Percentiles rank a stretch among this genome's conserved stretches.
Evolutionary conservation across 2,888 invertebrate species (phyloP).

Genomic region (Drosophila yooni): DNA sequence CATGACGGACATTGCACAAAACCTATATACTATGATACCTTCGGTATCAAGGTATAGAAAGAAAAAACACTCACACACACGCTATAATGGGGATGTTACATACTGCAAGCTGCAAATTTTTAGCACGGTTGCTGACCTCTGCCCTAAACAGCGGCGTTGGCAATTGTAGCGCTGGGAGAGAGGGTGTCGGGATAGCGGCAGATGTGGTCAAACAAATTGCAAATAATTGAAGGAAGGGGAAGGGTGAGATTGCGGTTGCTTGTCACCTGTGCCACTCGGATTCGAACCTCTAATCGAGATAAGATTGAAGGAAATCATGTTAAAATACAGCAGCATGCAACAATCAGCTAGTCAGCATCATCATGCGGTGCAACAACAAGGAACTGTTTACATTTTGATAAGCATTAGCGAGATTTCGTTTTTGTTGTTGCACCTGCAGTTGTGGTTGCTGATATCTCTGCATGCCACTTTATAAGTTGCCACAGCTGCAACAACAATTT

Average conservation of each 20-base stretch:
- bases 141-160: neutral
- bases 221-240: neutral
- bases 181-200: conserved; percentile 1
- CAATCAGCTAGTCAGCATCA: conserved; percentile 3
- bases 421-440: conserved; percentile 3
- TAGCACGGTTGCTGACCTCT: conserved; percentile 42
- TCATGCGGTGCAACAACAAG: conserved; percentile 31
- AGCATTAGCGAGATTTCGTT: conserved; percentile 23
- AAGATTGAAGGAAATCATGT: neutral
- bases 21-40: too few relatives aligned
- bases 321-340: neutral
- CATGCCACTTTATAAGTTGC: conserved; percentile 29
- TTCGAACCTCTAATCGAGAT: neutral
- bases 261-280: neutral
- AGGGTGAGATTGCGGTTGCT: neutral
- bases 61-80: neutral
- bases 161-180: neutral
- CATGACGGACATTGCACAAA: too few relatives aligned
- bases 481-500: conserved; percentile 29
- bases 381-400: conserved; percentile 63
- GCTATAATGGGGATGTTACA: conserved; percentile 18
- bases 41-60: too few relatives aligned
- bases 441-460: conserved; percentile 33
- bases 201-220: conserved; percentile 35
- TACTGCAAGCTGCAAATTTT: conserved; percentile 19